Conservation (phyloP, 2,113 vertebrate genomes). For the Struthidea cinerea region DNA sequence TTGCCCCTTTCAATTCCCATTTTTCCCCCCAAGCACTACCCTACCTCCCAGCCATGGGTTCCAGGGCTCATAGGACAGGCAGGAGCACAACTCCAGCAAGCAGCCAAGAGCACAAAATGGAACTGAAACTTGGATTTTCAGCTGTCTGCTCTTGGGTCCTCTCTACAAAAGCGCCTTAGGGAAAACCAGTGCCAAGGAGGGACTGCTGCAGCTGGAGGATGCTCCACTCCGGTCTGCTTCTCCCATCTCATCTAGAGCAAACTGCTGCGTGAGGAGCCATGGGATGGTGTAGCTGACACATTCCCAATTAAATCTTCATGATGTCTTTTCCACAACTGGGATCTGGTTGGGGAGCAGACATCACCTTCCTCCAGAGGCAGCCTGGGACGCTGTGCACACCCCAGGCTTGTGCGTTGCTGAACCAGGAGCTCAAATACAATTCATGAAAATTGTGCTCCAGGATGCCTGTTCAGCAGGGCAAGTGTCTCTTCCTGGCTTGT, state of each 20-base stretch:
- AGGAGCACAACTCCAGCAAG: not conserved
- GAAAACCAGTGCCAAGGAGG: not conserved
- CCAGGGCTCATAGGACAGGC: not conserved
- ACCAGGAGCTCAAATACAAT: not conserved
- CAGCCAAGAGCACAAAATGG: not conserved
- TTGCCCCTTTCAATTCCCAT: not conserved
- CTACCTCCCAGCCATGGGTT: not conserved
- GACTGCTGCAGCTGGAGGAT: not conserved
- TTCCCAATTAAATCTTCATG: not conserved
- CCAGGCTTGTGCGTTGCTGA: rapidly evolving
- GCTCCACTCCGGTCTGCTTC: not conserved
- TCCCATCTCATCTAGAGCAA: not conserved
- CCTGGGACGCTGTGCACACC: not conserved
- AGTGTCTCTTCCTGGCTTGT: not conserved
- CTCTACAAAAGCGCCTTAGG: not conserved
- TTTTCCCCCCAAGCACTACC: not conserved
- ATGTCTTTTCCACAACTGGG: not conserved
- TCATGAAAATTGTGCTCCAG: not conserved
- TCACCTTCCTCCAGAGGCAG: not conserved
- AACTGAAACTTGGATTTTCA: not conserved
- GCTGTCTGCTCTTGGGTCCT: not conserved
- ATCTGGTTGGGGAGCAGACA: not conserved
- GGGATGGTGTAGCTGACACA: not conserved
- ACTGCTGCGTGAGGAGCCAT: not conserved
- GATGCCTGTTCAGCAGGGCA: not conserved